A percentile compares a stretch with the other conserved stretches of the same genome.
Conservation (phyloP, 2,888 invertebrate genomes). For the Leptopterna dolabrata region DNA sequence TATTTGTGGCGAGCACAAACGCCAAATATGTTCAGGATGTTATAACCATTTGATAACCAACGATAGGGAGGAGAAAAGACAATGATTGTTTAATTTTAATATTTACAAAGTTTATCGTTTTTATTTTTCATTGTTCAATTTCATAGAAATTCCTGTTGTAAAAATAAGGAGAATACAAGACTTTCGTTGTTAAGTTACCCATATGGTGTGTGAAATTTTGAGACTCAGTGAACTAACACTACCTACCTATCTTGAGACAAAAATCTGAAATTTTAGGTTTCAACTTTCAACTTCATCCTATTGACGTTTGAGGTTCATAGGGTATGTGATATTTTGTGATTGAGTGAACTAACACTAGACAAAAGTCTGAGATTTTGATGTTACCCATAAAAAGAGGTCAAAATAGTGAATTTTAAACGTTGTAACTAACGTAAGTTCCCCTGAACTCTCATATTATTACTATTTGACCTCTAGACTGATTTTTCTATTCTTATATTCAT, state of each 20-base stretch:
- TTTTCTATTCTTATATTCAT: too few relatives aligned
- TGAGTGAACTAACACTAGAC: neutral
- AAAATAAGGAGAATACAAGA: neutral
- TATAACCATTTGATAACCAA: neutral
- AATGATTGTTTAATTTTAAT: neutral
- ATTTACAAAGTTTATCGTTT: neutral
- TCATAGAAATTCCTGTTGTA: neutral
- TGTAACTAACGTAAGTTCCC: too few relatives aligned
- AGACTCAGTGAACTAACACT: neutral
- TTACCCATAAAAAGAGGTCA: too few relatives aligned
- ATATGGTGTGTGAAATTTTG: neutral
- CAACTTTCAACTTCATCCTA: neutral
- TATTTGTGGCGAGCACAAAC: constrained; percentile 50
- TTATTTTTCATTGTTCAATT: neutral
- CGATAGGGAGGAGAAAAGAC: neutral
- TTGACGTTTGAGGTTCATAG: neutral
- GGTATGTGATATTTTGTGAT: neutral
- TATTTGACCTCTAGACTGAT: too few relatives aligned
- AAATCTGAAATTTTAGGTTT: too few relatives aligned
- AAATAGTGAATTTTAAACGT: too few relatives aligned
- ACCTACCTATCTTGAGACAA: neutral
- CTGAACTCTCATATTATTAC: too few relatives aligned
- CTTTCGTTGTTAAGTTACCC: neutral
- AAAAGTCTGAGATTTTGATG: neutral
- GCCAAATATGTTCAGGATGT: neutral